Conservation (phyloP, 2,113 vertebrate species). For the Myanophis thanlyinensis region DNA sequence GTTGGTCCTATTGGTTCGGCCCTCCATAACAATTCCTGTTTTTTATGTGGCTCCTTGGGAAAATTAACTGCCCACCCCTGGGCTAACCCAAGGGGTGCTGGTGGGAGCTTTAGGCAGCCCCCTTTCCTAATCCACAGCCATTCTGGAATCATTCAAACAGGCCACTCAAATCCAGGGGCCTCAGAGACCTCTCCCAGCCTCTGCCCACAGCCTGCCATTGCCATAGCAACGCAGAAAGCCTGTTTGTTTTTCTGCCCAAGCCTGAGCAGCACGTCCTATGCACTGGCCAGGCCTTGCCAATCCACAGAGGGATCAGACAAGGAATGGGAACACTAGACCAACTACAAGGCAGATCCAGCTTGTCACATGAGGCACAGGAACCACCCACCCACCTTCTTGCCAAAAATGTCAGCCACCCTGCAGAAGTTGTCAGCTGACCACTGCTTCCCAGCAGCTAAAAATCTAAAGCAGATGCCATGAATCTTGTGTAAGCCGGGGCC, state of each 20-base stretch:
- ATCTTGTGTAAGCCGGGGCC: not conserved
- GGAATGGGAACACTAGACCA: not conserved
- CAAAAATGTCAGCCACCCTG: not conserved
- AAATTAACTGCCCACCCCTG: not conserved
- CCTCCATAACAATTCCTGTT: not conserved
- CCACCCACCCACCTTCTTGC: not conserved
- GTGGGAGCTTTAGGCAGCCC: not conserved
- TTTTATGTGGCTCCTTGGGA: not conserved
- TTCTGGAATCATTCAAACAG: not conserved
- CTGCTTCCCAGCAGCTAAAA: not conserved
- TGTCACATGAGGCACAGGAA: not conserved
- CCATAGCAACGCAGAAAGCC: constrained; percentile 7
- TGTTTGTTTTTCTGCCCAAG: constrained; percentile 8
- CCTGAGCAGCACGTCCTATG: not conserved
- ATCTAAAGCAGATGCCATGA: constrained; percentile 9
- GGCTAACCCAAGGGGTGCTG: not conserved
- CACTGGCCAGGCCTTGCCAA: constrained; percentile 1
- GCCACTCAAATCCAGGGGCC: not conserved
- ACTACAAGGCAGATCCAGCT: not conserved
- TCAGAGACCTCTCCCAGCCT: not conserved
- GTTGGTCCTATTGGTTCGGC: not conserved
- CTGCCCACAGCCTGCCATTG: not conserved
- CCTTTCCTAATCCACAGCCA: not conserved
- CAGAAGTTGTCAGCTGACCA: not conserved
- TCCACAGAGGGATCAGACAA: not conserved